phyloP scores from a whole-genome alignment of 1,140 invertebrate species.

The Tribolium madens region DNA sequence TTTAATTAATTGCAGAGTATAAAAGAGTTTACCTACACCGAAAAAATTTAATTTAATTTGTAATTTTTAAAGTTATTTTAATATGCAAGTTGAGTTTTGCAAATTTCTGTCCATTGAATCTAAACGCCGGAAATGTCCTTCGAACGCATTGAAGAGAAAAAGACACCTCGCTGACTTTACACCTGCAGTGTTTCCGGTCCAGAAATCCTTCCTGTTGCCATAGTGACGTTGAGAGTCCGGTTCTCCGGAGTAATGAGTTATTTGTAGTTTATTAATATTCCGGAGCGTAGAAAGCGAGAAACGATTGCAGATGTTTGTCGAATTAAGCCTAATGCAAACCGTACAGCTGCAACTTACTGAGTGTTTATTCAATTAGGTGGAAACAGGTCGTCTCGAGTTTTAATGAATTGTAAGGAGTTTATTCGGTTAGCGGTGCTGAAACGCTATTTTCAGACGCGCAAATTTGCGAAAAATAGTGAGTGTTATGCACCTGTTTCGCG shows the following conservation, averaged over 20 bases:
- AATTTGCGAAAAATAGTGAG: neutral
- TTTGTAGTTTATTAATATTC: conserved; percentile 26
- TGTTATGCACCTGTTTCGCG: conserved; percentile 42
- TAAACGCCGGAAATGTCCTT: neutral
- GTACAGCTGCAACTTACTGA: conserved; percentile 1
- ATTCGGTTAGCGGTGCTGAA: neutral
- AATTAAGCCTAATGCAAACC: conserved; percentile 9
- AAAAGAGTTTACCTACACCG: neutral
- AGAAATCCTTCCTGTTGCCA: conserved; percentile 31
- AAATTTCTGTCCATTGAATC: too few relatives aligned
- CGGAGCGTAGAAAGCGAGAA: conserved; percentile 3
- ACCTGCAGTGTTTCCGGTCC: conserved; percentile 35
- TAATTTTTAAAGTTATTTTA: neutral
- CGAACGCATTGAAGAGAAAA: neutral
- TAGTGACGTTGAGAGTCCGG: conserved; percentile 6
- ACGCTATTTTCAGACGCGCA: neutral
- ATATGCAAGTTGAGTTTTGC: too few relatives aligned
- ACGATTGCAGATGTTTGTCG: neutral
- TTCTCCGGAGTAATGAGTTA: conserved; percentile 20
- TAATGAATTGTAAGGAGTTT: conserved; percentile 31
- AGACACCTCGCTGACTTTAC: conserved; percentile 30
- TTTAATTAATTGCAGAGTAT: neutral
- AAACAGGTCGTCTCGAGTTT: conserved; percentile 21
- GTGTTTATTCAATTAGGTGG: conserved; percentile 27
- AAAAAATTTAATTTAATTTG: neutral